Percentiles rank a stretch among this genome's conserved stretches.
phyloP scores from a whole-genome alignment of 1,140 invertebrate species.

The Drosophila ironensis region DNA sequence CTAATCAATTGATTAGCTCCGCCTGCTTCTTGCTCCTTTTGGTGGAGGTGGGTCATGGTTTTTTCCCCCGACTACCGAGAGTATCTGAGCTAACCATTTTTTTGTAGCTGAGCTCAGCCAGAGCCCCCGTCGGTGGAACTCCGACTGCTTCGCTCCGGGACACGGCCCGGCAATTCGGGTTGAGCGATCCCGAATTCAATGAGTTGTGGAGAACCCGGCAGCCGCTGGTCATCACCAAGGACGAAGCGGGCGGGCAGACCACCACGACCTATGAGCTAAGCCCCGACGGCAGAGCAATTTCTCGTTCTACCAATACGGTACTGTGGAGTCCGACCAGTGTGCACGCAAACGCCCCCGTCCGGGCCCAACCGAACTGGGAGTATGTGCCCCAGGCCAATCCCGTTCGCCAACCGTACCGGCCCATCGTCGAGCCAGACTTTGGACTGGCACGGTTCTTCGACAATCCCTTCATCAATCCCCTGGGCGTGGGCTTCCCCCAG shows the following conservation, averaged over 20 bases:
- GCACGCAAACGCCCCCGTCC: background rate
- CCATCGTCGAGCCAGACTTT: background rate
- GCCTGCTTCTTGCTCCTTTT: slow-evolving; percentile 10
- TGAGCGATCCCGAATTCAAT: background rate
- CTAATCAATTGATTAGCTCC: slow-evolving; percentile 17
- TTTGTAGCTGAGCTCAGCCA: slow-evolving; percentile 1
- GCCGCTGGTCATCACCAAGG: background rate
- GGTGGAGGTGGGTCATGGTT: slow-evolving; percentile 18
- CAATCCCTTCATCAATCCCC: slow-evolving; percentile 1
- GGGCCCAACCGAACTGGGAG: background rate
- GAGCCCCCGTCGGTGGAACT: background rate
- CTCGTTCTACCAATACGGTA: too few species aligned
- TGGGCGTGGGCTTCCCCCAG: background rate
- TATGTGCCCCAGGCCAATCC: background rate
- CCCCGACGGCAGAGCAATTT: background rate
- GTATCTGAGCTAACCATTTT: background rate
- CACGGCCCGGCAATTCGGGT: background rate
- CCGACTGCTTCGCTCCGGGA: background rate
- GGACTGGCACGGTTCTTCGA: background rate
- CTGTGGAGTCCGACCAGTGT: too few species aligned
- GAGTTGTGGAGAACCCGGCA: background rate
- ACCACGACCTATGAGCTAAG: background rate
- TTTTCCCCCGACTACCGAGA: background rate
- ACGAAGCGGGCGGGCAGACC: too few species aligned
- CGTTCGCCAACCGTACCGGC: background rate